Evolutionary conservation across 1,140 invertebrate species (phyloP), one percentile per base, ranked within the genome.

Genomic region (Musca domestica): DNA sequence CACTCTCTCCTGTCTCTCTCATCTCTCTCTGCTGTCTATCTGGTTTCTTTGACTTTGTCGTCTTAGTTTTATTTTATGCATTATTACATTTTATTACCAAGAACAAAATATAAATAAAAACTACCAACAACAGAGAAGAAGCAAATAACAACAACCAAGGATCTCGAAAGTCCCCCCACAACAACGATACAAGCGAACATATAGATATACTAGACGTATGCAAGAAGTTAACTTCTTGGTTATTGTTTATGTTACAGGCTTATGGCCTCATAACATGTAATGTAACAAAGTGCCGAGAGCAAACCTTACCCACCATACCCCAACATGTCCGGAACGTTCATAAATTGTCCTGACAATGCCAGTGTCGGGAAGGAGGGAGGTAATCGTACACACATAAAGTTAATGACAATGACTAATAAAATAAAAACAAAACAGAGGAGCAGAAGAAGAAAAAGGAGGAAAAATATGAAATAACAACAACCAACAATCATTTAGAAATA

Each of bases 1-100:
- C 34, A 10, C 10, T 5, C 34, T 41, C 34, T 41, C 34, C n/a
- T 41, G 5, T 41, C 10, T 12, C 34, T 41, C 2, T 41, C 34
- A n/a, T 41, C 34, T 5, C 10, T 10, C 34, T 41, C 34, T 30
- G 10, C 10, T 41, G 34, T 41, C 34, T 41, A 41, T 41, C 34
- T 41, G 34, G 34, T n/a, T 61, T 34, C 56, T 61, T 61, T 61
- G 56, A 61, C 56, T 61, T 61, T 61, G 25, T 61, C n/a, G n/a
- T 34, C 56, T 61, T 61, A 61, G 3, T 61, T 61, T 61, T 61
- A 61, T 61, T 61, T 61, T 34, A 61, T 61, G 56, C 56, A 61
- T 61, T 61, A 61, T 61, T 61, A 61, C 56, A 61, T 61, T 61
- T 61, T 61, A 61, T 61, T 61, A 30, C 56, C 56, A 61, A 61